These are phyloP conservation scores for Limnephilus marmoratus DNA, from an alignment of 2,888 invertebrate species.

Conservation along the genomic window DNA sequence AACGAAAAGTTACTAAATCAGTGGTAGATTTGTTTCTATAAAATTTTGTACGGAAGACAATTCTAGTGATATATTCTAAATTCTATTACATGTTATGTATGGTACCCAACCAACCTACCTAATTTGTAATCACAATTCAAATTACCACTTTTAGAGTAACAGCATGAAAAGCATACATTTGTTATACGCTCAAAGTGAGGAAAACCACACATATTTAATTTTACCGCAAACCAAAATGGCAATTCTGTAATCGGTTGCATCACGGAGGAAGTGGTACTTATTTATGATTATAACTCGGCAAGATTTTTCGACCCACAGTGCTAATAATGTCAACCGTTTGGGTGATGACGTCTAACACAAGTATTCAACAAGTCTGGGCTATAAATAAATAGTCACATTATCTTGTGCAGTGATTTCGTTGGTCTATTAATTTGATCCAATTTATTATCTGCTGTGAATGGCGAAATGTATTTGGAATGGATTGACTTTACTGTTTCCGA, in stretches of 20 bases:
- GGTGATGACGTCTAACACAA: neutral
- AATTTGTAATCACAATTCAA: neutral
- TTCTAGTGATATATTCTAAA: too few relatives aligned
- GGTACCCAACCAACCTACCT: too few relatives aligned
- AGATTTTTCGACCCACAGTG: neutral
- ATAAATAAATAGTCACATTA: neutral
- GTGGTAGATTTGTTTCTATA: too few relatives aligned
- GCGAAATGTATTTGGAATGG: neutral
- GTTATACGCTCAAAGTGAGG: neutral
- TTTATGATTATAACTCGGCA: neutral
- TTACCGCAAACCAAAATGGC: neutral
- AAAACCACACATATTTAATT: neutral
- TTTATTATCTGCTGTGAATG: neutral
- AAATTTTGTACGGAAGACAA: too few relatives aligned
- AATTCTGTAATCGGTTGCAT: neutral
- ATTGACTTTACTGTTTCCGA: too few relatives aligned
- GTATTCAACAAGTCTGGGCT: neutral
- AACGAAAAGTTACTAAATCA: too few relatives aligned
- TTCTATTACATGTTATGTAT: too few relatives aligned
- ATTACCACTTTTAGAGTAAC: neutral
- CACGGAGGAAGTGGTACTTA: neutral
- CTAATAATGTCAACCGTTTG: neutral
- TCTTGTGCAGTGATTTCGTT: neutral
- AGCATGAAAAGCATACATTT: neutral
- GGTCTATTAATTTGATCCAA: neutral